These are phyloP conservation scores for Formica aserva DNA, from an alignment of 2,888 invertebrate genomes.

Conservation along the genomic window DNA sequence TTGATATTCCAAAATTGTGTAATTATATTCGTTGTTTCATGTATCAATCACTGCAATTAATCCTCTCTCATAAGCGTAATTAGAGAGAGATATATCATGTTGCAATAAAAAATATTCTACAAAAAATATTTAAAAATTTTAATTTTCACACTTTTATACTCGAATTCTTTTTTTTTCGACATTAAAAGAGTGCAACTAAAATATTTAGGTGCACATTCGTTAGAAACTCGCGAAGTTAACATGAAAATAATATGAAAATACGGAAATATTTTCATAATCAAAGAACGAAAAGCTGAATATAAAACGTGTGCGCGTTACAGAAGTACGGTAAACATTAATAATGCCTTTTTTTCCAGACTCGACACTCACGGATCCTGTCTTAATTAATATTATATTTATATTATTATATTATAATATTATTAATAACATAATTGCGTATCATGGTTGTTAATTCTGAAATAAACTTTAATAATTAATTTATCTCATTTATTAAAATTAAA, in stretches of 20 bases:
- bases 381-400: too few species aligned
- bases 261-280: not conserved
- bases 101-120: not conserved
- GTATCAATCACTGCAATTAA: not conserved
- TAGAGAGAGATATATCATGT: not conserved
- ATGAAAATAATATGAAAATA: slow-evolving; percentile 10
- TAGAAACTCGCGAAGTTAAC: not conserved
- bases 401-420: too few species aligned
- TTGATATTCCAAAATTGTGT: not conserved
- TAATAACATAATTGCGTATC: not conserved
- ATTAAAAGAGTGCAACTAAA: not conserved
- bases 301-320: not conserved
- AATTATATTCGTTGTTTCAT: not conserved
- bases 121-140: not conserved
- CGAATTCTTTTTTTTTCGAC: not conserved
- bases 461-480: not conserved
- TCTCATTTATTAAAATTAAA: not conserved
- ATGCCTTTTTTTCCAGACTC: not conserved
- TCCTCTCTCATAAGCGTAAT: not conserved
- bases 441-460: not conserved
- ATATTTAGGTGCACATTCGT: not conserved
- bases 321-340: not conserved
- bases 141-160: not conserved
- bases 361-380: not conserved
- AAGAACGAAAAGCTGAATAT: not conserved